Conservation (phyloP, 2,113 vertebrate species). For the Anarrhichthys ocellatus region DNA sequence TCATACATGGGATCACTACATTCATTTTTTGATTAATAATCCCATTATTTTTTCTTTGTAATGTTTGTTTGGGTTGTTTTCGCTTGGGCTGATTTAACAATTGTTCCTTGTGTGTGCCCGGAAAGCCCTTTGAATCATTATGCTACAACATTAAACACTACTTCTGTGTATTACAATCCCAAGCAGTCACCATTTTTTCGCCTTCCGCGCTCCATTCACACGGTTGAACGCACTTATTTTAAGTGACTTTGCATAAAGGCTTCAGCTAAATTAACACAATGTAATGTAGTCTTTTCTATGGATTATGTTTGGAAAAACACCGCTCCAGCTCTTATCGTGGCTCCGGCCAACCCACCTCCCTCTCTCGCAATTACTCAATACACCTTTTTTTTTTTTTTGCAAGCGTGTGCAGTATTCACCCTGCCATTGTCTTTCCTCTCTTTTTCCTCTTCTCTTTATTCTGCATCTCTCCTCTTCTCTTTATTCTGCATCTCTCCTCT, state of each 20-base stretch:
- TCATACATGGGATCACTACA: conserved; percentile 13
- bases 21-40: conserved; percentile 11
- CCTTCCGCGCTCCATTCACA: no score
- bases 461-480: background rate
- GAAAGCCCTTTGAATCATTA: conserved; percentile 30
- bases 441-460: background rate
- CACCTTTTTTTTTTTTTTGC: conserved; percentile 37
- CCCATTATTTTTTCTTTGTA: conserved; percentile 1
- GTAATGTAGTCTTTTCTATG: conserved; percentile 40
- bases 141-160: conserved; percentile 42
- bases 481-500: conserved; percentile 8
- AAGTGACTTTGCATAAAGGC: conserved; percentile 2
- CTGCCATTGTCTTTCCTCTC: conserved; percentile 8
- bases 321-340: conserved; percentile 45
- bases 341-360: conserved; percentile 37
- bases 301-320: conserved; percentile 37
- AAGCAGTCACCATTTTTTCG: background rate
- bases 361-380: conserved; percentile 54
- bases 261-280: background rate
- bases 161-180: conserved; percentile 39
- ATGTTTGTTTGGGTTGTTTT: conserved; percentile 9
- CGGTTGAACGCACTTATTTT: background rate
- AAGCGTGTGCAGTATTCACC: conserved; percentile 26
- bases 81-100: conserved; percentile 6
- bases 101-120: background rate